phyloP scores from a whole-genome alignment of 2,113 vertebrate species.

The Sceloporus undulatus region DNA sequence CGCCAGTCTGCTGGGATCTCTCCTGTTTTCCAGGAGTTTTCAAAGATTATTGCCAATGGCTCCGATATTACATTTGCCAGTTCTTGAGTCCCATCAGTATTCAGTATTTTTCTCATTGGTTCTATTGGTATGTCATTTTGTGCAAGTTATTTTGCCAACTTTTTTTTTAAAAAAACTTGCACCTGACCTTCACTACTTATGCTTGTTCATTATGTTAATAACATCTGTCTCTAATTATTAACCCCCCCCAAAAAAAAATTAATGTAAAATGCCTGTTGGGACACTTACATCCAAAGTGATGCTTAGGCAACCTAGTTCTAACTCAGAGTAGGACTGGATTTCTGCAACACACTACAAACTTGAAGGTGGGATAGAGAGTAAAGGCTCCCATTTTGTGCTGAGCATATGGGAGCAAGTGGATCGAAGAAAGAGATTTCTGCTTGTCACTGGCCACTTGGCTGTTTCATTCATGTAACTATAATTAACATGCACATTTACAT shows the following conservation, averaged over 20 bases:
- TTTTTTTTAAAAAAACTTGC: neutral
- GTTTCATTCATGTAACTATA: neutral
- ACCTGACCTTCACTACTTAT: neutral
- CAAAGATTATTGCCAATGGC: too few species aligned
- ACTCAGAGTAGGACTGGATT: neutral
- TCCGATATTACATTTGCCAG: too few species aligned
- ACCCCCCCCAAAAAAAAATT: neutral
- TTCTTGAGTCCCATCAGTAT: too few species aligned
- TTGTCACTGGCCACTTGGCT: neutral
- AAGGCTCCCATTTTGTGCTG: neutral
- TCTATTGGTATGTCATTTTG: too few species aligned
- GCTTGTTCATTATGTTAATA: neutral
- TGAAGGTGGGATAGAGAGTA: neutral
- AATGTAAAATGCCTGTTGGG: neutral
- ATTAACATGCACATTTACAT: too few species aligned
- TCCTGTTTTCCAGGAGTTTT: too few species aligned
- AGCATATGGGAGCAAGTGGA: neutral
- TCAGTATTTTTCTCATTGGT: neutral
- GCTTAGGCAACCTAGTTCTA: neutral
- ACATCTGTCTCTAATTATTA: neutral
- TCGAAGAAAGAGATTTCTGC: neutral
- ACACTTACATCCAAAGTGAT: neutral
- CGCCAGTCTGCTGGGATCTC: too few species aligned
- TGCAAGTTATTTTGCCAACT: neutral
- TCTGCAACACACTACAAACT: neutral